phyloP scores from a whole-genome alignment of 1,140 invertebrate genomes.

The Aethina tumida region DNA sequence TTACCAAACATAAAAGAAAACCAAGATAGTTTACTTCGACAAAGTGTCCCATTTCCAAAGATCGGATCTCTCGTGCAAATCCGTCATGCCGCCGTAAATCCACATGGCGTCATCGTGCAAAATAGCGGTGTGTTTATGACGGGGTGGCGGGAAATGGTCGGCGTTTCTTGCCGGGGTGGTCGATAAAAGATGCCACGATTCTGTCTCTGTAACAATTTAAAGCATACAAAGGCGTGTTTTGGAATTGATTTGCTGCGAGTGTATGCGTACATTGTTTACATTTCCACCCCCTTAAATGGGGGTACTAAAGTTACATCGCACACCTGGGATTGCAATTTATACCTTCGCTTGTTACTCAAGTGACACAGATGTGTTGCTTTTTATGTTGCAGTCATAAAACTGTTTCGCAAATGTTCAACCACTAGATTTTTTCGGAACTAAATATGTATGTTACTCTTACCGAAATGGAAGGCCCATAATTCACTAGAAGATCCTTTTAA shows the following conservation, averaged over 20 bases:
- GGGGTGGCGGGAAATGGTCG: conserved; percentile 51
- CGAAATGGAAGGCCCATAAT: conserved; percentile 82
- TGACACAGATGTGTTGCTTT: not conserved
- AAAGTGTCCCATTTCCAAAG: conserved; percentile 71
- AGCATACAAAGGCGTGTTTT: not conserved
- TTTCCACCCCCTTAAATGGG: too few relatives aligned
- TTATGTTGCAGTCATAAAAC: too few relatives aligned
- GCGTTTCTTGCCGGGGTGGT: conserved; percentile 26
- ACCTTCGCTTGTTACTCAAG: not conserved
- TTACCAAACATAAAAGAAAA: too few relatives aligned
- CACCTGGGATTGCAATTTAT: too few relatives aligned
- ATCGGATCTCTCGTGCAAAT: conserved; percentile 69
- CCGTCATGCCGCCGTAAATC: conserved; percentile 83
- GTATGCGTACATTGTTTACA: not conserved
- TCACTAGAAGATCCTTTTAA: conserved; percentile 74
- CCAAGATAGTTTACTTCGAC: too few relatives aligned
- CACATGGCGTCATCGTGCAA: conserved; percentile 71
- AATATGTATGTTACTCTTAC: conserved; percentile 42
- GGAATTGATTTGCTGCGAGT: not conserved
- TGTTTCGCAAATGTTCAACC: too few relatives aligned
- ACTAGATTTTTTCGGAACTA: not conserved
- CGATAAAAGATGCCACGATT: conserved; percentile 60
- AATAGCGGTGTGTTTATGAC: conserved; percentile 79
- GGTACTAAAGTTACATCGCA: too few relatives aligned
- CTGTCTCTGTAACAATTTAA: conserved; percentile 48